phyloP scores from a whole-genome alignment of 2,888 invertebrate genomes.

The Anagyrus pseudococci region DNA sequence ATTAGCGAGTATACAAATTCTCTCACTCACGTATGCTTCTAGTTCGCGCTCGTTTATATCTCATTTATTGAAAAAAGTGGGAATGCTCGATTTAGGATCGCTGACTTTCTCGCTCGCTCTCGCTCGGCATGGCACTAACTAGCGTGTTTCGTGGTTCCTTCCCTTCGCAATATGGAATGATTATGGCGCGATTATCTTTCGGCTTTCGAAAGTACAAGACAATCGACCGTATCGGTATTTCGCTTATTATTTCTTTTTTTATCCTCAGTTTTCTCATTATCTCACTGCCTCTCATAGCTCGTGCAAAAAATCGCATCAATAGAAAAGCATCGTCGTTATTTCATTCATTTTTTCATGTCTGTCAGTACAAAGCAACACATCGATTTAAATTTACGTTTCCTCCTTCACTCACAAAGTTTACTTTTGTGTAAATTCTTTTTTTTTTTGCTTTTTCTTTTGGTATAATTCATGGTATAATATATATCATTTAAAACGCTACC shows the following conservation, averaged over 20 bases:
- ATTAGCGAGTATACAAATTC: slow-evolving; percentile 28
- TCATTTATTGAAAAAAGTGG: too few species aligned
- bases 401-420: slow-evolving; percentile 1
- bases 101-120: slow-evolving; percentile 24
- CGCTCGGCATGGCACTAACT: slow-evolving; percentile 40
- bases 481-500: slow-evolving; percentile 31
- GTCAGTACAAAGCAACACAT: too few species aligned
- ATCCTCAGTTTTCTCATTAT: slow-evolving; percentile 22
- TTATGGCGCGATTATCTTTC: slow-evolving; percentile 39
- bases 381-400: slow-evolving; percentile 22
- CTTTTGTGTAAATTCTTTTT: slow-evolving; percentile 11
- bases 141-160: too few species aligned
- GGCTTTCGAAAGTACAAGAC: slow-evolving; percentile 36
- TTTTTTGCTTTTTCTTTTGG: slow-evolving; percentile 8
- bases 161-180: slow-evolving; percentile 39
- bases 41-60: slow-evolving; percentile 3
- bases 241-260: slow-evolving; percentile 7
- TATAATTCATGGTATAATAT: slow-evolving; percentile 25
- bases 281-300: slow-evolving; percentile 21
- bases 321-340: too few species aligned
- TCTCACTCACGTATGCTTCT: slow-evolving; percentile 1
- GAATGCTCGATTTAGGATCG: slow-evolving; percentile 32
- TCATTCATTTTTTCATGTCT: too few species aligned
- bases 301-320: slow-evolving; percentile 14
- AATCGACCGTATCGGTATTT: slow-evolving; percentile 38